Conservation (phyloP, 2,797 vertebrate genomes). For the Chrosomus eos region DNA sequence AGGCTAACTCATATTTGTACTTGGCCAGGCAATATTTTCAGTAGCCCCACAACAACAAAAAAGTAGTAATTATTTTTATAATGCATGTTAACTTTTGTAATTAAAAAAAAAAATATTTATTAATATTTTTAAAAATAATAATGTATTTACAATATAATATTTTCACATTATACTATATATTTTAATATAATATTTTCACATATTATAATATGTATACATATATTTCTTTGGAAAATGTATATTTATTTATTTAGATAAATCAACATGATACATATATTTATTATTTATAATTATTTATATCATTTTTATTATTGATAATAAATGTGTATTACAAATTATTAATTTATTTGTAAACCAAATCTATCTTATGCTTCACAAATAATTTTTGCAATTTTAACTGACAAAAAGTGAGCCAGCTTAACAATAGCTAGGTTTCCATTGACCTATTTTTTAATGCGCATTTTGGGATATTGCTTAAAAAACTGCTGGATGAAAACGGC, state of each 20-base stretch:
- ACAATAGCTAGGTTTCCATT: not conserved
- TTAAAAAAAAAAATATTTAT: not conserved
- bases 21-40: not conserved
- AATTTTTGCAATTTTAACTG: not conserved
- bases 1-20: not conserved
- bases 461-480: not conserved
- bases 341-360: not conserved
- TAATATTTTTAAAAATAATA: not conserved
- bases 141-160: not conserved
- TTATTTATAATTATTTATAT: not conserved
- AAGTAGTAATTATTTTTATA: not conserved
- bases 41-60: not conserved
- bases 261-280: not conserved
- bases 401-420: not conserved
- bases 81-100: not conserved
- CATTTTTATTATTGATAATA: not conserved
- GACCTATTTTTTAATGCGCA: not conserved
- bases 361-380: not conserved
- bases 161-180: not conserved
- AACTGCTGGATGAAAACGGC: too few relatives aligned
- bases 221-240: not conserved
- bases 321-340: not conserved
- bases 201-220: not conserved
- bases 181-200: not conserved
- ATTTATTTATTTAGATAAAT: not conserved